These are phyloP conservation scores for Myzus persicae DNA, from an alignment of 1,140 invertebrate genomes.

Conservation along the genomic window DNA sequence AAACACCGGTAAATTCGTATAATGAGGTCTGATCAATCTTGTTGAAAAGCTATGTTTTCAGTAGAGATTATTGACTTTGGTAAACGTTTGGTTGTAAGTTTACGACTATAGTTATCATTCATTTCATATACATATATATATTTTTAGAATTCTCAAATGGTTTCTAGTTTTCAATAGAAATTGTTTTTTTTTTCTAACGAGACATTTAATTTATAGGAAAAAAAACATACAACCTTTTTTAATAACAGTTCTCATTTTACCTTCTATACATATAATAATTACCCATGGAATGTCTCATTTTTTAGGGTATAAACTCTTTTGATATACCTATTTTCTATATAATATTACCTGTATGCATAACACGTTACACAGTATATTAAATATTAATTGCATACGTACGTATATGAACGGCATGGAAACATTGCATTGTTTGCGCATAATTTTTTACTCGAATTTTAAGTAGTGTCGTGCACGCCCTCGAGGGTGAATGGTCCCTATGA, in stretches of 20 bases:
- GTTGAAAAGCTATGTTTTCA: neutral
- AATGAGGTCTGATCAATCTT: neutral
- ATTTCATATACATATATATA: neutral
- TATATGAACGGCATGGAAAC: neutral
- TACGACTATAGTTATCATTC: no score
- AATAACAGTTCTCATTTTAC: no score
- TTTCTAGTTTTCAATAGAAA: neutral
- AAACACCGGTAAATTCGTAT: neutral
- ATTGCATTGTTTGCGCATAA: neutral
- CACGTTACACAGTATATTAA: neutral
- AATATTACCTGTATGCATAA: neutral
- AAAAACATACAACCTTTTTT: no score
- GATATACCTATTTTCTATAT: neutral
- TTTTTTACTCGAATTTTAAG: constrained; percentile 39
- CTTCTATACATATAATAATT: no score
- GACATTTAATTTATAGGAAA: neutral
- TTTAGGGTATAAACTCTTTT: neutral
- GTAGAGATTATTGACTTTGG: neutral
- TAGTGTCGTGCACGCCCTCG: neutral
- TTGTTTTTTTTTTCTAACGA: neutral
- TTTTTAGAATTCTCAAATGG: neutral
- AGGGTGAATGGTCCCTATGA: neutral
- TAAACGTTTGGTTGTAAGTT: no score
- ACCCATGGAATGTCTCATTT: neutral
- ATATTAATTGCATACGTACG: neutral